Conservation (phyloP, 2,888 invertebrate species). For the Rotaria magnacalcarata region DNA sequence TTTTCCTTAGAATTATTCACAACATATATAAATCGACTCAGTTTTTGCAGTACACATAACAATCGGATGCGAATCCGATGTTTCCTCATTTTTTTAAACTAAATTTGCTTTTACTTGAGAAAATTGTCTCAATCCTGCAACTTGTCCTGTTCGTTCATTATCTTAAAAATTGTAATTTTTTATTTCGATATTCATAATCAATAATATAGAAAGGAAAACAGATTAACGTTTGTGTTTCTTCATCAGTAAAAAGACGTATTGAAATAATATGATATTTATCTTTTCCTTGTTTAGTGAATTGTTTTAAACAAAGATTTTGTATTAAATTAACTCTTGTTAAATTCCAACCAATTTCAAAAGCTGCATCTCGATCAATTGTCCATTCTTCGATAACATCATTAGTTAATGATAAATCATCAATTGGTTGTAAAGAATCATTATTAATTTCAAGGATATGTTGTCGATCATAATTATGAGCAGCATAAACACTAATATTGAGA, state of each 20-base stretch:
- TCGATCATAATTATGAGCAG: neutral
- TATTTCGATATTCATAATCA: neutral
- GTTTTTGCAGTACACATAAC: too few species aligned
- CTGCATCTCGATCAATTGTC: neutral
- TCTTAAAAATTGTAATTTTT: neutral
- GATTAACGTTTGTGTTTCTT: neutral
- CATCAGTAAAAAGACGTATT: neutral
- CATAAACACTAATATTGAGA: neutral
- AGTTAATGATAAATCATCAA: neutral
- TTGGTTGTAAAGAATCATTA: neutral
- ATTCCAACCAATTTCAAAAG: neutral
- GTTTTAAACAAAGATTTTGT: neutral
- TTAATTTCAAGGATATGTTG: neutral
- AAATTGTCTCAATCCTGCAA: neutral
- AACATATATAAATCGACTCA: too few species aligned
- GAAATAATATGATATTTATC: neutral
- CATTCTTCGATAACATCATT: neutral
- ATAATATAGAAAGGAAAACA: neutral
- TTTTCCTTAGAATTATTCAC: too few species aligned
- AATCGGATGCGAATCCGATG: too few species aligned
- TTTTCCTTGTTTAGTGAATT: neutral
- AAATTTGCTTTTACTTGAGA: neutral
- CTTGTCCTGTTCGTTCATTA: neutral
- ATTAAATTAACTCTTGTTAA: neutral
- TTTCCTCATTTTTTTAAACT: neutral